Percentiles rank a stretch among this genome's conserved stretches.
Conservation (phyloP, 2,113 vertebrate genomes). For the Leptodactylus fuscus region DNA sequence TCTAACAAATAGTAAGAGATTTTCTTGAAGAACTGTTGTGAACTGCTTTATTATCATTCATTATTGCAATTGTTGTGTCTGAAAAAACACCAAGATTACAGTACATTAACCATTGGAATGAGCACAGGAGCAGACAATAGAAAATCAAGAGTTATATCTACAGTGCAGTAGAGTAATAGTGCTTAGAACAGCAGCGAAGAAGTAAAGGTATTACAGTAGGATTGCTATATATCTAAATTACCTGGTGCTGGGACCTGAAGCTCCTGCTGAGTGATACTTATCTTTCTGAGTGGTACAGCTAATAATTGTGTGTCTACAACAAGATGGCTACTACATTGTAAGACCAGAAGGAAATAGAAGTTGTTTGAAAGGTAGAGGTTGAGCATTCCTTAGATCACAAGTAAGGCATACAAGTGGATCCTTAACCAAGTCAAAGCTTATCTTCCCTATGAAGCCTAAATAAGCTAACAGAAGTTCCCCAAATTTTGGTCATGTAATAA, state of each 20-base stretch:
- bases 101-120: neutral
- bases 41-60: neutral
- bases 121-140: neutral
- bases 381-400: neutral
- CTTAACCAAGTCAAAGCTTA: neutral
- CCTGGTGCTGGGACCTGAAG: neutral
- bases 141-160: neutral
- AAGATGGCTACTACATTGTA: neutral
- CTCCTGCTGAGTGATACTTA: constrained; percentile 15
- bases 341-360: neutral
- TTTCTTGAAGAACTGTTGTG: neutral
- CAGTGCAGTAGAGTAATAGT: neutral
- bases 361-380: neutral
- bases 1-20: too few relatives aligned
- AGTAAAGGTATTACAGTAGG: neutral
- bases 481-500: neutral
- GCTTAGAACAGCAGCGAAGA: neutral
- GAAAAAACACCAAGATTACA: neutral
- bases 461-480: neutral
- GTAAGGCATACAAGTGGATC: neutral
- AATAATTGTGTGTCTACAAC: constrained; percentile 8
- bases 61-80: neutral
- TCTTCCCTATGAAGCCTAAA: neutral
- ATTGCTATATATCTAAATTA: neutral
- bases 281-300: constrained; percentile 13